Percentiles rank a stretch among this genome's conserved stretches.
Conservation (phyloP, 2,888 invertebrate species). For the Baccha elongata region DNA sequence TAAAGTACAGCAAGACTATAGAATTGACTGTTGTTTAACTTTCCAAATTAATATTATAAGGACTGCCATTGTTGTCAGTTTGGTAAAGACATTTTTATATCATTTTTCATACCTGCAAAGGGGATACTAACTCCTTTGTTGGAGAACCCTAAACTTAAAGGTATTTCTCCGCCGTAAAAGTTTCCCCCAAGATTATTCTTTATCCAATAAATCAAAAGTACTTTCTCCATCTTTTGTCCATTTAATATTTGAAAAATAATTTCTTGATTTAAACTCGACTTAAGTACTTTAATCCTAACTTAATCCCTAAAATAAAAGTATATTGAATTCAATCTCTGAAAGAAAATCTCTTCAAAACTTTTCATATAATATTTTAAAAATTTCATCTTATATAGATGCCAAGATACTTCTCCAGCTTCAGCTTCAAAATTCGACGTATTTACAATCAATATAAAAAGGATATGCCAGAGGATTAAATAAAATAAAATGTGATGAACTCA, state of each 20-base stretch:
- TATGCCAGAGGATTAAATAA: constrained; percentile 29
- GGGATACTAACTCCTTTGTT: too few species aligned
- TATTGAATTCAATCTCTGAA: constrained; percentile 17
- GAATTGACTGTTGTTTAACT: too few species aligned
- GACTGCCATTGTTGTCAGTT: too few species aligned
- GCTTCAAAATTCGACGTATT: neutral
- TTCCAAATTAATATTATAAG: too few species aligned
- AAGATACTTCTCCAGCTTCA: neutral
- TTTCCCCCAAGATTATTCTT: too few species aligned
- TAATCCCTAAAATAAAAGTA: constrained; percentile 19
- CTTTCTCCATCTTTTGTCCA: neutral
- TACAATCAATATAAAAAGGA: constrained; percentile 12
- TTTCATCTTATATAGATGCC: constrained; percentile 17
- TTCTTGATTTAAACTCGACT: neutral
- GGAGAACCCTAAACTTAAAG: too few species aligned
- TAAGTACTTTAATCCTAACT: neutral
- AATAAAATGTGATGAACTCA: constrained; percentile 17
- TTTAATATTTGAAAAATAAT: neutral
- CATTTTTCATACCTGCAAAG: too few species aligned
- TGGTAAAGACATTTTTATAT: too few species aligned
- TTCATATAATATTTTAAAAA: neutral
- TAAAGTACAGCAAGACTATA: too few species aligned
- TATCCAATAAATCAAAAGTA: neutral
- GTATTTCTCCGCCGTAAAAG: too few species aligned
- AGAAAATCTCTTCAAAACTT: neutral